Conservation (phyloP, 2,113 vertebrate species). For the Epinephelus cyanopodus region DNA sequence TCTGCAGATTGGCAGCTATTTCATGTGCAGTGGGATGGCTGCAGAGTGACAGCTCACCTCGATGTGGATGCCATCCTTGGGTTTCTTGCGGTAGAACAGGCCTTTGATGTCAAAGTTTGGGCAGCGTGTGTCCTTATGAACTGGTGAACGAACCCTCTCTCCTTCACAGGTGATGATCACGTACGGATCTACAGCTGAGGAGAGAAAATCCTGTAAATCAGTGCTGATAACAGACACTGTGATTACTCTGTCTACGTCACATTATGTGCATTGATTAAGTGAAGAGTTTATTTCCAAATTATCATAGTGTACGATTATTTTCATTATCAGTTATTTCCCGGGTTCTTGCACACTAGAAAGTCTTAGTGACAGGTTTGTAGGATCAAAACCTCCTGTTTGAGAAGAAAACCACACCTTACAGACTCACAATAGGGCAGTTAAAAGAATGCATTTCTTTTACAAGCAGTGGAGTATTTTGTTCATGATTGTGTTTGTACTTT, state of each 20-base stretch:
- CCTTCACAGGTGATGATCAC: slow-evolving; percentile 95
- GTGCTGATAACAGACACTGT: neutral
- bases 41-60: slow-evolving; percentile 85
- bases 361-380: neutral
- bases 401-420: too few relatives aligned
- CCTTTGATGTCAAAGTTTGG: slow-evolving; percentile 93
- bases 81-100: slow-evolving; percentile 94
- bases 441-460: too few relatives aligned
- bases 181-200: slow-evolving; percentile 90
- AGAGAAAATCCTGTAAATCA: neutral
- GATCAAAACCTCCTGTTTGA: too few relatives aligned
- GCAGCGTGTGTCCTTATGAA: slow-evolving; percentile 87
- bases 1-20: too few relatives aligned
- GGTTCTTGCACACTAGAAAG: neutral
- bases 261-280: neutral
- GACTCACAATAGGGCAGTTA: too few relatives aligned
- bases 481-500: neutral
- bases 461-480: neutral
- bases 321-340: neutral
- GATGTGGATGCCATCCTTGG: slow-evolving; percentile 89
- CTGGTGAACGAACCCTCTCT: slow-evolving; percentile 87
- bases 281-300: slow-evolving; percentile 3
- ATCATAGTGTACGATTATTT: neutral
- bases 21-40: neutral
- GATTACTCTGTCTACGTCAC: neutral